These are phyloP conservation scores for Sinotaia quadrata DNA, from an alignment of 2,888 invertebrate genomes.

Conservation along the genomic window DNA sequence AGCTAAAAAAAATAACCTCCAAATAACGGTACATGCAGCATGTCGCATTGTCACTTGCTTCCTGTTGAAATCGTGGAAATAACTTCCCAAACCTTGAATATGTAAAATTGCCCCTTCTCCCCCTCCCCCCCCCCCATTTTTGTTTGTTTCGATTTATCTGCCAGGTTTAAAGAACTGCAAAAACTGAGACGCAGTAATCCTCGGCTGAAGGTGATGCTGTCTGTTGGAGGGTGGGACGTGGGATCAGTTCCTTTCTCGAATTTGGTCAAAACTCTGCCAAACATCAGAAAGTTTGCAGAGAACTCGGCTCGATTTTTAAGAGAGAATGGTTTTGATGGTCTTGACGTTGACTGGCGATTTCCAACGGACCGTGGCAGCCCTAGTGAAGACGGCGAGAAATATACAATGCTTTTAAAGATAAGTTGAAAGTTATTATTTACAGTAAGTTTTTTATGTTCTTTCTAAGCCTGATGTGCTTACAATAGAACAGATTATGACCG, in stretches of 20 bases:
- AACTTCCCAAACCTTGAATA: too few species aligned
- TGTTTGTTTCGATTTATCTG: too few species aligned
- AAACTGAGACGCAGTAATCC: background rate
- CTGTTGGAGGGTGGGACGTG: background rate
- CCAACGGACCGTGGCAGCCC: background rate
- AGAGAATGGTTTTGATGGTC: conserved; percentile 81
- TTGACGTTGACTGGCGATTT: conserved; percentile 79
- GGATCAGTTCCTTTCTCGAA: background rate
- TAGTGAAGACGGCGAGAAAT: background rate
- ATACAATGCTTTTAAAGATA: background rate
- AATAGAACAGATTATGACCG: too few species aligned
- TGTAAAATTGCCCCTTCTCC: too few species aligned
- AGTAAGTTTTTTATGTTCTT: too few species aligned
- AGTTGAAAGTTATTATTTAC: too few species aligned
- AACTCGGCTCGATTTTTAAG: conserved; percentile 24
- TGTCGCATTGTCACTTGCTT: too few species aligned
- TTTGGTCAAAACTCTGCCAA: background rate
- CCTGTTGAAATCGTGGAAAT: too few species aligned
- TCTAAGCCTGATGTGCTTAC: too few species aligned
- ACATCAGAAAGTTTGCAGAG: background rate
- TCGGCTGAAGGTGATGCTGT: background rate
- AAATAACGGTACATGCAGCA: too few species aligned
- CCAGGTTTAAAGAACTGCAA: background rate
- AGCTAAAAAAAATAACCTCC: too few species aligned
- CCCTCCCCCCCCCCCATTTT: too few species aligned